Percentiles rank a stretch among this genome's conserved stretches.
Conservation (phyloP, 2,888 invertebrate species). For the Sphecodes monilicornis region DNA sequence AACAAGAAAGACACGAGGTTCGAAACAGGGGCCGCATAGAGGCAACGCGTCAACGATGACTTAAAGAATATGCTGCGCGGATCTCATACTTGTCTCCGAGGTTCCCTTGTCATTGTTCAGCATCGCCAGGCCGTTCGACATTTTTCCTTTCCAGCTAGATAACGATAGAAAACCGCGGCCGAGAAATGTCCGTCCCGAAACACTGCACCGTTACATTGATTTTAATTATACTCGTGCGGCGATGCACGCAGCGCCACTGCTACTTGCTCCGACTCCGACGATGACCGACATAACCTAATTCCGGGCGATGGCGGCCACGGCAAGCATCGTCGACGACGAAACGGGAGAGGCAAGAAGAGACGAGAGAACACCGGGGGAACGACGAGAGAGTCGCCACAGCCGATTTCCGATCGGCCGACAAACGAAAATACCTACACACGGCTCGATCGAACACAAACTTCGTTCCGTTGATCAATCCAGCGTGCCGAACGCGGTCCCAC, state of each 20-base stretch:
- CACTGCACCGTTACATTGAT: slow-evolving; percentile 77
- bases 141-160: slow-evolving; percentile 40
- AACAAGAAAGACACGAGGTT: slow-evolving; percentile 23
- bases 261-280: slow-evolving; percentile 42
- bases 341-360: background rate
- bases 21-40: background rate
- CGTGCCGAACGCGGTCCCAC: slow-evolving; percentile 22
- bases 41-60: background rate
- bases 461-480: slow-evolving; percentile 12
- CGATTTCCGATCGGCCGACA: background rate
- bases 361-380: background rate
- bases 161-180: slow-evolving; percentile 16
- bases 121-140: slow-evolving; percentile 78
- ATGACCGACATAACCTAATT: slow-evolving; percentile 56
- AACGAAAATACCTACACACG: background rate
- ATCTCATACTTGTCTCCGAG: slow-evolving; percentile 71
- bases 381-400: background rate
- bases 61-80: slow-evolving; percentile 55
- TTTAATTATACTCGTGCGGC: slow-evolving; percentile 75
- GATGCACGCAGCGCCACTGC: slow-evolving; percentile 74
- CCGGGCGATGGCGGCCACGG: background rate
- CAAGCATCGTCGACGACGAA: background rate
- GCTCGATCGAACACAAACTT: background rate
- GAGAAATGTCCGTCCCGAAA: slow-evolving; percentile 34
- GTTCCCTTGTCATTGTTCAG: slow-evolving; percentile 72